These are phyloP conservation scores for Melanocharis versteri DNA, from an alignment of 2,113 vertebrate species.

Conservation along the genomic window DNA sequence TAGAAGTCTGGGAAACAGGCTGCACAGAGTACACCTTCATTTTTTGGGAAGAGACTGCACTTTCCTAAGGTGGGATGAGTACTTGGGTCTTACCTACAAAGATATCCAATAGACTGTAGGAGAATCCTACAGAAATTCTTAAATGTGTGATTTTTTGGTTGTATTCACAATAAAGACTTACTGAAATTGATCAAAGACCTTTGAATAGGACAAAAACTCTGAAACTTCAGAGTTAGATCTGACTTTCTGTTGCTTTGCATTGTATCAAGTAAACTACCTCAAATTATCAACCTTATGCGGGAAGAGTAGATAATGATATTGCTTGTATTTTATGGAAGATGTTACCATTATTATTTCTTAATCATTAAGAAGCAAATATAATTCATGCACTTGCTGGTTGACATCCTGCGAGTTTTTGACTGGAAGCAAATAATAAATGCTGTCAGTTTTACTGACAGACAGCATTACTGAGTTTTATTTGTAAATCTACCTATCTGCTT, in stretches of 20 bases:
- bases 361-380: not conserved
- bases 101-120: not conserved
- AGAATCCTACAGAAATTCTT: not conserved
- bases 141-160: rapidly evolving
- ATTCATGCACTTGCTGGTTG: not conserved
- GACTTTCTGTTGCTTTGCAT: not conserved
- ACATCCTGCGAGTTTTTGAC: not conserved
- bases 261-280: not conserved
- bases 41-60: not conserved
- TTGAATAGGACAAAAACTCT: not conserved
- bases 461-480: not conserved
- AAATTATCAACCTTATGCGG: not conserved
- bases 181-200: not conserved
- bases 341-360: not conserved
- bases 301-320: not conserved
- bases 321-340: not conserved
- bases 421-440: not conserved
- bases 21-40: not conserved
- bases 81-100: not conserved
- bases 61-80: not conserved
- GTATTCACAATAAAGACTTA: not conserved
- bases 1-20: not conserved
- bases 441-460: not conserved
- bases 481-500: not conserved
- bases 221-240: not conserved